A percentile compares a stretch with the other conserved stretches of the same genome.
Evolutionary conservation across 2,888 invertebrate species (phyloP).

Genomic region (Acleris emargana): DNA sequence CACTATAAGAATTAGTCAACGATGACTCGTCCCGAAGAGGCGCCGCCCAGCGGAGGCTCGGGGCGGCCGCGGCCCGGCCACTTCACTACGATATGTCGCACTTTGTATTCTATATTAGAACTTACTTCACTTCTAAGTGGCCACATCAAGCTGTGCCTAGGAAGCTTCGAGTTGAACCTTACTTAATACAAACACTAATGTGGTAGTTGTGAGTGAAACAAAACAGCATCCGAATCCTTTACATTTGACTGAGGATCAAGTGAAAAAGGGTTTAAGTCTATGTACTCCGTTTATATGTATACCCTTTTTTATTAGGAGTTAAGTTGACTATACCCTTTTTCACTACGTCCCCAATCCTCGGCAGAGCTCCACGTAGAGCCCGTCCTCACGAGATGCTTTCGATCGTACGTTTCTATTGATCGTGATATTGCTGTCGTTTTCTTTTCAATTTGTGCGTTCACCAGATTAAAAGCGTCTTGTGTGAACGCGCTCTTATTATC

Average conservation of each 20-base stretch:
- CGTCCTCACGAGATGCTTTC: too few species aligned
- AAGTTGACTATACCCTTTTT: too few species aligned
- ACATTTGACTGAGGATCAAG: neutral
- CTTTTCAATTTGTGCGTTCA: too few species aligned
- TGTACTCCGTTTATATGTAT: too few species aligned
- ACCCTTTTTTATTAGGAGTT: too few species aligned
- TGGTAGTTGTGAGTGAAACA: conserved; percentile 33
- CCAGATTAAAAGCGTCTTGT: too few species aligned
- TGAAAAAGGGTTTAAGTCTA: too few species aligned
- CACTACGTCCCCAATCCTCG: too few species aligned
- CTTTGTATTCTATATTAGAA: conserved; percentile 57
- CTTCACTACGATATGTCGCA: conserved; percentile 73
- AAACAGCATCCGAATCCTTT: conserved; percentile 18
- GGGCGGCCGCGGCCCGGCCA: conserved; percentile 59
- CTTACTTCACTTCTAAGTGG: conserved; percentile 34
- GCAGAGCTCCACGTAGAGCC: too few species aligned
- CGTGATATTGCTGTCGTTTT: too few species aligned
- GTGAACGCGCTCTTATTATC: conserved; percentile 7
- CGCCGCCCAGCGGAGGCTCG: conserved; percentile 45
- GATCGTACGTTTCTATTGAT: too few species aligned
- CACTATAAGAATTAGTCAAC: conserved; percentile 81
- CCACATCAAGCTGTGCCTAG: conserved; percentile 34
- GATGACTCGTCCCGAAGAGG: conserved; percentile 68
- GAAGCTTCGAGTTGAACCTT: conserved; percentile 25
- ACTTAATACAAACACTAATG: conserved; percentile 28